These are phyloP conservation scores for Malurus splendens DNA, from an alignment of 2,797 vertebrate genomes.

Conservation along the genomic window DNA sequence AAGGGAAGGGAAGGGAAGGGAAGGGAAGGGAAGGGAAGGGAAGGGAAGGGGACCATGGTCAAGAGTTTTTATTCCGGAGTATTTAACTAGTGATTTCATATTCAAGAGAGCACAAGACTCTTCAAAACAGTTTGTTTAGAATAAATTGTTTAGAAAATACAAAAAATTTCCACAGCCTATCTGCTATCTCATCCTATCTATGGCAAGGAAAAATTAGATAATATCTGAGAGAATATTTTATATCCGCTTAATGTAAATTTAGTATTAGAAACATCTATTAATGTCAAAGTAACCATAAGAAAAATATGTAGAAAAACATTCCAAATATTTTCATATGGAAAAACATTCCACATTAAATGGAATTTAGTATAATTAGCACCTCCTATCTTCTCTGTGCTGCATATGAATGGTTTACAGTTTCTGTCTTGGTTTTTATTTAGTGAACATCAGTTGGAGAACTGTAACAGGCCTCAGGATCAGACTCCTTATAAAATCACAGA, in stretches of 20 bases:
- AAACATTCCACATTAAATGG: background rate
- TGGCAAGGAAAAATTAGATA: background rate
- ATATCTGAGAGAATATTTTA: background rate
- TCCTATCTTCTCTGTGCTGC: background rate
- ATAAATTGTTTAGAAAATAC: background rate
- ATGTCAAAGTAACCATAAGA: background rate
- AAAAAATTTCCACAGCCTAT: background rate
- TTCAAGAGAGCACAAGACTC: background rate
- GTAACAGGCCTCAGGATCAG: background rate
- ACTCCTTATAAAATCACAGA: background rate
- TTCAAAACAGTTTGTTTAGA: background rate
- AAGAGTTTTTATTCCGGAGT: background rate
- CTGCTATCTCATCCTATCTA: background rate
- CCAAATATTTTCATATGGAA: background rate
- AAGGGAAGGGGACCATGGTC: fast-evolving
- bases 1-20: fast-evolving
- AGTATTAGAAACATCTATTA: background rate
- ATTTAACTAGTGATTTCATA: background rate
- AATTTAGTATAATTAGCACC: background rate
- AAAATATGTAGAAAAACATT: background rate
- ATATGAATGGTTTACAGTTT: background rate
- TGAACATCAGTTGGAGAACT: background rate
- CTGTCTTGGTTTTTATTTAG: background rate
- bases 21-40: fast-evolving
- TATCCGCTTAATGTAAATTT: background rate